Evolutionary conservation across 1,140 invertebrate species (phyloP), one percentile per base, ranked within the genome.

Genomic region (Drosophila neocordata): DNA sequence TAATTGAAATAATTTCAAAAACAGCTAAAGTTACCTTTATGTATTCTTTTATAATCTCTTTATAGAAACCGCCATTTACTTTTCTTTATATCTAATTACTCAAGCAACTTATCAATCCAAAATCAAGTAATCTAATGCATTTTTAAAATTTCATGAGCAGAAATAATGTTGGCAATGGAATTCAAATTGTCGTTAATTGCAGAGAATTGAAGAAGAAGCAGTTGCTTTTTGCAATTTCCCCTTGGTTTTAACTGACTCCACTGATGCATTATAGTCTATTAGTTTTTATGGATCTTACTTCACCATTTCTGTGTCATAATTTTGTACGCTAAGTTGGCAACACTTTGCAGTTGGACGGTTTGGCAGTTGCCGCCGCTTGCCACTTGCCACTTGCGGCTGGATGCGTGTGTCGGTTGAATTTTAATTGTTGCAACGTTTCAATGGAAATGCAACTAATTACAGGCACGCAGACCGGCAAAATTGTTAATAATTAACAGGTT

Each of bases 401-500:
- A 75, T 87, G 81, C 83, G 73, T 87, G 77, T 67, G 67, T 62
- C 67, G 66, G 79, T 35, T 60, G 77, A 51, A 53, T 82, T 87
- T 87, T 87, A 88, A 87, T 85, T 87, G 82, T 70, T 15, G 78
- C 63, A 63, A 68, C 60, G 78, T 88, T 85, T 88, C 84, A 83
- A 88, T 87, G 83, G 83, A 87, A 87, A 83, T 89, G 55, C 76
- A 79, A 56, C 71, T 88, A 88, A 88, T 88, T 88, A 89, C 65
- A 53, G 51, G 72, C 83, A 88, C 83, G 83, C 83, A 67, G 58
- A 65, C 76, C 37, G 52, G 44, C 73, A 75, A 89, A 88, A 88
- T 89, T 89, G 83, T 84, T 88, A 84, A 85, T 88, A 89, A 88
- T 88, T 88, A 88, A 89, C 83, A 89, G 84, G 79, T 88, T 88